These are phyloP conservation scores for Cervus canadensis DNA, from an alignment of 2,113 vertebrate species.

Conservation along the genomic window DNA sequence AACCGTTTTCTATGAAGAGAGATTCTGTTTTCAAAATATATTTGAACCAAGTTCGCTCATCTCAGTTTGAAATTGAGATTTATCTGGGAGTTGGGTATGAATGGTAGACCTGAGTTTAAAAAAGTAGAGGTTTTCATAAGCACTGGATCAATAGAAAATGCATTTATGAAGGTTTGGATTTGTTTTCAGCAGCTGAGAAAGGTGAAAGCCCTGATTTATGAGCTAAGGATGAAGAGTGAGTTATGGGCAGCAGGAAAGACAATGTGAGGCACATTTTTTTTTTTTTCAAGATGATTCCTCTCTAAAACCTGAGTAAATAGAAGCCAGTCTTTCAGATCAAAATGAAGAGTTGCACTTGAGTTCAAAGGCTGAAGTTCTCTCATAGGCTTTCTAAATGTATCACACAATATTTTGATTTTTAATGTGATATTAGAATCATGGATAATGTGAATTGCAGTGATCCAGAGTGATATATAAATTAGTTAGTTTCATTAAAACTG, in stretches of 20 bases:
- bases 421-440: neutral
- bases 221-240: neutral
- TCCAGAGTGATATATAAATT: conserved; percentile 25
- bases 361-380: neutral
- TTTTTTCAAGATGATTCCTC: conserved; percentile 12
- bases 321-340: neutral
- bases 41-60: neutral
- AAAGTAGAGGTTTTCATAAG: conserved; percentile 37
- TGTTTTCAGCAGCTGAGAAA: conserved; percentile 60
- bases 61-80: conserved; percentile 50
- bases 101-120: conserved; percentile 31
- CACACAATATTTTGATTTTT: conserved; percentile 58
- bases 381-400: neutral
- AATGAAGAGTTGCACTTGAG: neutral
- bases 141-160: conserved; percentile 60
- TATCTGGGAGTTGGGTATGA: neutral
- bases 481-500: neutral
- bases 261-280: neutral
- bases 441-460: neutral
- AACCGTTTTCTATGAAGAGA: neutral
- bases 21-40: conserved; percentile 7
- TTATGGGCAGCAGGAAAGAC: neutral
- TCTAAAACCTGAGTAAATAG: conserved; percentile 29
- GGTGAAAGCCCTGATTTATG: conserved; percentile 53
- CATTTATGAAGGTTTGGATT: conserved; percentile 42